Evolutionary conservation across 2,113 vertebrate genomes (phyloP).

Genomic region (Psephotus haematonotus): DNA sequence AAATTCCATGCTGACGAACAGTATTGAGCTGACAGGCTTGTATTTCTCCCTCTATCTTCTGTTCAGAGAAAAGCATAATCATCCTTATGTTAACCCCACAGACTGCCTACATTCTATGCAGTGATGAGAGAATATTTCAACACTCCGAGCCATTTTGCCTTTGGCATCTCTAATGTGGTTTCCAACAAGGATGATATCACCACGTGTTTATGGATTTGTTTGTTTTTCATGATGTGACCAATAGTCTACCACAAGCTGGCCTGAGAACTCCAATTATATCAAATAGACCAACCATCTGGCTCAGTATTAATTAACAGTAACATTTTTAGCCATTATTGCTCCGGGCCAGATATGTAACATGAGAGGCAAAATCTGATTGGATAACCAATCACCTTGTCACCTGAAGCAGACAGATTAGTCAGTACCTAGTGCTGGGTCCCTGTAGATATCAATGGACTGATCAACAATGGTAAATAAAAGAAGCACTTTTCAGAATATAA

Average conservation of each 20-base stretch:
- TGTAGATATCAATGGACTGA: neutral
- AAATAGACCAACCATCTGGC: conserved; percentile 7
- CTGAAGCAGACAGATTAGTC: neutral
- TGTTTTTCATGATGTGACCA: conserved; percentile 31
- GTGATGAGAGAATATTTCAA: neutral
- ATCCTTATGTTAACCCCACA: neutral
- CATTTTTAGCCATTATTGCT: neutral
- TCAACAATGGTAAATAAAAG: accelerated
- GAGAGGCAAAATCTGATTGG: neutral
- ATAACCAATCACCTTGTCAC: neutral
- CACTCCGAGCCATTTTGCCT: conserved; percentile 27
- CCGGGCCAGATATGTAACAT: neutral
- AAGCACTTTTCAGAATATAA: neutral
- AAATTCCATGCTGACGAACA: neutral
- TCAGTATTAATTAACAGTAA: neutral
- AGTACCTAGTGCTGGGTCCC: neutral
- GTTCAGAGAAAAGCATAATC: neutral
- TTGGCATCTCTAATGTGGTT: neutral
- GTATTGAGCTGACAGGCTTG: neutral
- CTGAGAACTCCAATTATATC: conserved; percentile 11
- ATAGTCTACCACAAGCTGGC: neutral
- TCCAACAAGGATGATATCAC: conserved; percentile 41
- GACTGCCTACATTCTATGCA: neutral
- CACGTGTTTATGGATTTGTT: conserved; percentile 41
- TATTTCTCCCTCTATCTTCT: conserved; percentile 1